Conservation (phyloP, 37 sponge, comb jelly and placozoan genomes). For the Trichoplax adhaerens region DNA sequence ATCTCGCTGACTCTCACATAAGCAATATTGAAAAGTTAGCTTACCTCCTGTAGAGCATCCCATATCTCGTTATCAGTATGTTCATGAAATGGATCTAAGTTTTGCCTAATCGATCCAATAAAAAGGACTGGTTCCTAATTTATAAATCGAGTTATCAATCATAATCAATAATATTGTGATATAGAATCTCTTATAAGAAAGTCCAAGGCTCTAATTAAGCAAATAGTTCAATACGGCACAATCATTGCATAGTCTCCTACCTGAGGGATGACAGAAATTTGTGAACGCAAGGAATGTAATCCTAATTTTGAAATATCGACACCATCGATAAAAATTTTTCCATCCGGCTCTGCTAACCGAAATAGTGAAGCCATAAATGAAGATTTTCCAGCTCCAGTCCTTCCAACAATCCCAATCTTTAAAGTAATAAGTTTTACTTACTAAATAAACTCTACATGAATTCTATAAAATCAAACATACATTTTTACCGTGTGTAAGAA, state of each 20-base stretch:
- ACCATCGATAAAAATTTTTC: slow-evolving; percentile 57
- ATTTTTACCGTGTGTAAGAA: too few species aligned
- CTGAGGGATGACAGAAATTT: slow-evolving; percentile 82
- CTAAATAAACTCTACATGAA: too few species aligned
- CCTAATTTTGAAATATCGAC: slow-evolving; percentile 43
- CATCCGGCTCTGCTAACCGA: slow-evolving; percentile 69
- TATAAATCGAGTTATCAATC: neutral
- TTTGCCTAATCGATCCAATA: slow-evolving; percentile 69
- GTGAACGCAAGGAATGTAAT: slow-evolving; percentile 52
- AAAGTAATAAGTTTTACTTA: too few species aligned
- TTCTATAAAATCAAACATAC: too few species aligned
- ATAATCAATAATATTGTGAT: too few species aligned
- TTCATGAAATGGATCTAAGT: slow-evolving; percentile 73
- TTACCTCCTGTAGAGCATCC: slow-evolving; percentile 53
- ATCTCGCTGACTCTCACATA: too few species aligned
- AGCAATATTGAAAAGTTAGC: neutral
- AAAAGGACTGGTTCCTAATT: slow-evolving; percentile 70
- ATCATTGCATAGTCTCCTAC: neutral
- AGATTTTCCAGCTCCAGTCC: slow-evolving; percentile 20
- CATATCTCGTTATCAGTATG: slow-evolving; percentile 50
- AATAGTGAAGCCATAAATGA: slow-evolving; percentile 39
- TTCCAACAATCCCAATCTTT: slow-evolving; percentile 14
- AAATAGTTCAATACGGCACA: neutral
- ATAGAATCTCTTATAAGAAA: neutral
- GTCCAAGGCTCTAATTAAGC: neutral